A percentile compares a stretch with the other conserved stretches of the same genome.
phyloP scores from a whole-genome alignment of 2,797 vertebrate species.

The Dicrostonyx torquatus region DNA sequence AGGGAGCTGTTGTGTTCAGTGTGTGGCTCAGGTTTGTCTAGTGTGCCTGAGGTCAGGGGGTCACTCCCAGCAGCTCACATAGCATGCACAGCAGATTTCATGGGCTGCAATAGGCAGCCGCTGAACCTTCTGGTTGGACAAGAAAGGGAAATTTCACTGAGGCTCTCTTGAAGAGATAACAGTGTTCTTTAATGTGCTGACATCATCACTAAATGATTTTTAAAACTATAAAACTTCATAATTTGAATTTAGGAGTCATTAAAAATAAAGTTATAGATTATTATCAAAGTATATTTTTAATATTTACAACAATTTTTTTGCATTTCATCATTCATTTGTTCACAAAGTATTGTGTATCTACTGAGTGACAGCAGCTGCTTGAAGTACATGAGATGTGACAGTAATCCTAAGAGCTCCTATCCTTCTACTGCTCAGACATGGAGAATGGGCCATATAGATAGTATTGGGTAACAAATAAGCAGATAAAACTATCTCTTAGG shows the following conservation, averaged over 20 bases:
- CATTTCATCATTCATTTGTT: constrained; percentile 23
- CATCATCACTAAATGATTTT: constrained; percentile 61
- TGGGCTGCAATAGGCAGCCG: background rate
- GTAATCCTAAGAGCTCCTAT: background rate
- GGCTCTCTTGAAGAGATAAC: background rate
- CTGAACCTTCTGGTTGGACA: background rate
- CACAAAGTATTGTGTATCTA: background rate
- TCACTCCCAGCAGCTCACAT: background rate
- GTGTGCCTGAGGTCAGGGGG: background rate
- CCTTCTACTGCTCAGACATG: background rate
- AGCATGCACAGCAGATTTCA: background rate
- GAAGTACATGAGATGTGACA: background rate
- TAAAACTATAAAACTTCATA: constrained; percentile 55
- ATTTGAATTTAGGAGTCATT: constrained; percentile 61
- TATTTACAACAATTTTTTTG: constrained; percentile 39
- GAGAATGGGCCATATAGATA: background rate
- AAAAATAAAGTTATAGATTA: constrained; percentile 38
- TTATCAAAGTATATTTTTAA: constrained; percentile 50
- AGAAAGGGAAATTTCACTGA: background rate
- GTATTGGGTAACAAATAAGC: background rate
- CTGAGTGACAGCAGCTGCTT: background rate
- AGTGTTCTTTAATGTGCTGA: constrained; percentile 40
- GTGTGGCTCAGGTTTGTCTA: background rate
- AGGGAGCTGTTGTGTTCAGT: background rate
- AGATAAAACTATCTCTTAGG: background rate